Conservation (phyloP, 2,113 vertebrate genomes). For the Trogon melanurus region DNA sequence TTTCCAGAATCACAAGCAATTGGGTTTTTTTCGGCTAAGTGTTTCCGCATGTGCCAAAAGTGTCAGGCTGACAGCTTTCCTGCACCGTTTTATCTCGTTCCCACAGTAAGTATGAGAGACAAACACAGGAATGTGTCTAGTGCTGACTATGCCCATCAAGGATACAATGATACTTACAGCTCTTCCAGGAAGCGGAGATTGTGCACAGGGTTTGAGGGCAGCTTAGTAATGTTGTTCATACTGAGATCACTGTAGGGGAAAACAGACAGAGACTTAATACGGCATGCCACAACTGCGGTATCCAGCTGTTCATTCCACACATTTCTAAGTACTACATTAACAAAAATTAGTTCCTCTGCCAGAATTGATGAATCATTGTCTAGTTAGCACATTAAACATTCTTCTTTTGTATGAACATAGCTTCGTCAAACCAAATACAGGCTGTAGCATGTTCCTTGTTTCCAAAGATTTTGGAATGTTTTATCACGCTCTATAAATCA, state of each 20-base stretch:
- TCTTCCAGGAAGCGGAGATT: slow-evolving; percentile 92
- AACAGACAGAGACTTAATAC: slow-evolving; percentile 74
- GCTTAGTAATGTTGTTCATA: slow-evolving; percentile 92
- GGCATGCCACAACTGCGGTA: slow-evolving; percentile 48
- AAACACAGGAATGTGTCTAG: slow-evolving; percentile 68
- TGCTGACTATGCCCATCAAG: slow-evolving; percentile 39
- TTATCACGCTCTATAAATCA: slow-evolving; percentile 40
- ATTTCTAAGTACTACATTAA: slow-evolving; percentile 65
- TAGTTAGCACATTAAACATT: slow-evolving; percentile 37
- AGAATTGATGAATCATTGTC: slow-evolving; percentile 57
- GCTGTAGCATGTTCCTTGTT: background rate
- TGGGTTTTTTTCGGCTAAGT: slow-evolving; percentile 51
- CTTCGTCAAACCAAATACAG: slow-evolving; percentile 15
- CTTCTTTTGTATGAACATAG: background rate
- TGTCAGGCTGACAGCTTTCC: slow-evolving; percentile 75
- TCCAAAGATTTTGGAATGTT: slow-evolving; percentile 28
- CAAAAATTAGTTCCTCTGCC: slow-evolving; percentile 54
- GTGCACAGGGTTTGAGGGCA: slow-evolving; percentile 80
- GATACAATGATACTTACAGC: slow-evolving; percentile 84
- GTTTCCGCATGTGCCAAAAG: slow-evolving; percentile 76
- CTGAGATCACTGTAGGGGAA: slow-evolving; percentile 89
- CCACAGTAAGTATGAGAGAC: slow-evolving; percentile 73
- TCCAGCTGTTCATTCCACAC: slow-evolving; percentile 74
- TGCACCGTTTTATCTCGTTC: slow-evolving; percentile 77
- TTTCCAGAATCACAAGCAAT: slow-evolving; percentile 78